Percentiles rank a stretch among this genome's conserved stretches.
phyloP scores from a whole-genome alignment of 2,113 vertebrate genomes.

The Panurus biarmicus region DNA sequence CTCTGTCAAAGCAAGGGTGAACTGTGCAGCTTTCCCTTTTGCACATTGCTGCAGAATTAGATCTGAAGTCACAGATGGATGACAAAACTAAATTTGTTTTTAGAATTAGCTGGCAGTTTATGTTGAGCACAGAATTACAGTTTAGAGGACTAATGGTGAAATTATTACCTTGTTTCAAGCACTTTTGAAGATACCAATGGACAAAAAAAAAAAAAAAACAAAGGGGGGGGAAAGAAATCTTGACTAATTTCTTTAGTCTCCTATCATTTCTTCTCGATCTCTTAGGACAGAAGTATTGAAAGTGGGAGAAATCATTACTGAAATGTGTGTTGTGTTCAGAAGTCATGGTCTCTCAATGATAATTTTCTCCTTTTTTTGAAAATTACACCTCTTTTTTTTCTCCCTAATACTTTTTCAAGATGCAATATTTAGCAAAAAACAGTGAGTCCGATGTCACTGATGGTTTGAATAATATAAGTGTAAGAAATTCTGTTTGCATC shows the following conservation, averaged over 20 bases:
- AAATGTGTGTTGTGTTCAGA: neutral
- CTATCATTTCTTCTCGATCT: neutral
- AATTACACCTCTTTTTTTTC: neutral
- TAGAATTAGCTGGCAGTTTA: neutral
- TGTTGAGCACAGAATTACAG: neutral
- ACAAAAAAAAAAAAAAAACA: fast-evolving
- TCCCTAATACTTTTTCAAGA: neutral
- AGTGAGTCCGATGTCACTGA: neutral
- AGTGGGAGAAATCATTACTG: neutral
- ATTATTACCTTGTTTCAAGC: neutral
- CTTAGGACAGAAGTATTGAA: neutral
- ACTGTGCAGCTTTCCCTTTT: neutral
- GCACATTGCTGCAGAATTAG: neutral
- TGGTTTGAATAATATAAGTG: neutral
- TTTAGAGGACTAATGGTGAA: neutral
- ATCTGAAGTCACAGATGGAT: neutral
- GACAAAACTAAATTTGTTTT: neutral
- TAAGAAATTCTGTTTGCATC: neutral
- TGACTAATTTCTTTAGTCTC: neutral
- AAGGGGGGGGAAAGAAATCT: too few relatives aligned
- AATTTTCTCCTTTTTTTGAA: neutral
- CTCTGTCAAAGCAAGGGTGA: neutral
- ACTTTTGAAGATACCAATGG: neutral
- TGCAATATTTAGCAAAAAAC: neutral
- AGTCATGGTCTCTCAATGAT: neutral